These are phyloP conservation scores for Carpatolechia fugitivella DNA, from an alignment of 2,888 invertebrate genomes.

Conservation along the genomic window DNA sequence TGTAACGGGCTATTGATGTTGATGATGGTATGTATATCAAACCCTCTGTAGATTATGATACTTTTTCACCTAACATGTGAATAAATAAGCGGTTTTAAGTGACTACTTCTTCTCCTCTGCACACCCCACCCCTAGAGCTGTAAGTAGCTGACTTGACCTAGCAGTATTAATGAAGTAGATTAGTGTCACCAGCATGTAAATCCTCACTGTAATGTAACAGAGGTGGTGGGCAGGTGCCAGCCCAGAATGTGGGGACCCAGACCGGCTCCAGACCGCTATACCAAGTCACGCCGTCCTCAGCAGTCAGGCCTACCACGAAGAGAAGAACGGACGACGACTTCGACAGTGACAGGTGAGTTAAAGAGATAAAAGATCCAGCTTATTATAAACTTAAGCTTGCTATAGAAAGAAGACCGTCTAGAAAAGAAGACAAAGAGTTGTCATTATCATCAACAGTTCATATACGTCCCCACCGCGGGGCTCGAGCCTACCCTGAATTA, in stretches of 20 bases:
- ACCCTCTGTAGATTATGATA: too few species aligned
- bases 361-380: neutral
- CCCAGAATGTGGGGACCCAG: constrained; percentile 27
- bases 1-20: too few species aligned
- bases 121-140: neutral
- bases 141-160: neutral
- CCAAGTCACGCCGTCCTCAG: constrained; percentile 21
- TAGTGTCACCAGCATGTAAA: neutral
- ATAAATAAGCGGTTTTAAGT: too few species aligned
- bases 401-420: too few species aligned
- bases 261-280: constrained; percentile 5
- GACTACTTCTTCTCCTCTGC: neutral
- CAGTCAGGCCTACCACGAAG: constrained; percentile 5
- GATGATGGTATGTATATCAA: too few species aligned
- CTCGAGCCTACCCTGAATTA: too few species aligned
- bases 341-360: constrained; percentile 30
- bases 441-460: too few species aligned
- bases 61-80: too few species aligned
- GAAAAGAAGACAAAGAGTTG: too few species aligned
- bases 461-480: too few species aligned
- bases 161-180: neutral
- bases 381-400: too few species aligned
- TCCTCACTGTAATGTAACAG: constrained; percentile 28
- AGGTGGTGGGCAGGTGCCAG: constrained; percentile 34
- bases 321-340: constrained; percentile 22